Evolutionary conservation across 1,140 invertebrate genomes (phyloP).

Genomic region (Nylanderia fulva): DNA sequence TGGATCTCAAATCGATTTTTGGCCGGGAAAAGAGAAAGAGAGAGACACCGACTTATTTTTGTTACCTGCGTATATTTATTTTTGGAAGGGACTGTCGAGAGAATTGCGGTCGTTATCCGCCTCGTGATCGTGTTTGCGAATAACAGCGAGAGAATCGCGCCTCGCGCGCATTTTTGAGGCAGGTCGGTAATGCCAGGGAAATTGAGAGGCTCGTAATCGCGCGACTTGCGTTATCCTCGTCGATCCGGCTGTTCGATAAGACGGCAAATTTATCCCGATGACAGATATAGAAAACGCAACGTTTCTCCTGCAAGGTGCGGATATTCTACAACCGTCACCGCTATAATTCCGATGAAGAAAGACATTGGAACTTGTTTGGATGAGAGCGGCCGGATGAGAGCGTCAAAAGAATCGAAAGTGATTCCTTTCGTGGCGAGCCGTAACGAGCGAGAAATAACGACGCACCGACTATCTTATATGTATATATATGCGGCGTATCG

Average conservation of each 20-base stretch:
- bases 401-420: slow-evolving; percentile 66
- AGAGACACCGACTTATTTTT: too few relatives aligned
- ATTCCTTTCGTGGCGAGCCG: slow-evolving; percentile 28
- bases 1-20: neutral
- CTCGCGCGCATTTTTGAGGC: slow-evolving; percentile 73
- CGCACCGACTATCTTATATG: slow-evolving; percentile 9
- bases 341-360: slow-evolving; percentile 50
- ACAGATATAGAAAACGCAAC: neutral
- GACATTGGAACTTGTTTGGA: slow-evolving; percentile 67
- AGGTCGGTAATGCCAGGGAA: slow-evolving; percentile 78
- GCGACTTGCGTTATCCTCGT: slow-evolving; percentile 74
- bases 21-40: too few relatives aligned
- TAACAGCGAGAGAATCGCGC: slow-evolving; percentile 43
- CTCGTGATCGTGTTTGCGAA: slow-evolving; percentile 30
- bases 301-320: neutral
- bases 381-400: slow-evolving; percentile 7
- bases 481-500: neutral
- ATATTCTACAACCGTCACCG: neutral
- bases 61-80: neutral
- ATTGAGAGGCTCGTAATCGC: slow-evolving; percentile 62
- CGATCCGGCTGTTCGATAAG: slow-evolving; percentile 75
- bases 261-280: slow-evolving; percentile 34
- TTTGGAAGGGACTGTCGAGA: neutral
- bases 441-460: slow-evolving; percentile 33
- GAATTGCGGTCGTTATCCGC: slow-evolving; percentile 16